Base-by-base conservation (phyloP, 2,888 invertebrate genomes). In the Torymus auratus region DNA sequence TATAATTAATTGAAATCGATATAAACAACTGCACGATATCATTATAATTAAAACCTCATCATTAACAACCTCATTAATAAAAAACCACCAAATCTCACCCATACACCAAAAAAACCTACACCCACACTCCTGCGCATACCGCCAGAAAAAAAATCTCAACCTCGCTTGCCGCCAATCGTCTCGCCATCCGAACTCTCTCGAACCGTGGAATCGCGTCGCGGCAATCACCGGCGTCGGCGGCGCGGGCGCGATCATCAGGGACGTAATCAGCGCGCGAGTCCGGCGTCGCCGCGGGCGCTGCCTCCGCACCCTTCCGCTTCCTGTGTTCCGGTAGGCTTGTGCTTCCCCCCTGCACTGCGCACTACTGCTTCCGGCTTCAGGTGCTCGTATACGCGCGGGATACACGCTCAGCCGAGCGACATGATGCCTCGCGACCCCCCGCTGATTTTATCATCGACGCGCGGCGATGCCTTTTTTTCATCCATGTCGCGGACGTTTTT, bases 261-360 rank as follows among this genome's bases (percentile, higher is more conserved):
- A 87, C 86, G 87, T 88, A 89, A 90, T 90, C 89, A 89, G 90
- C 89, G 90, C 89, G 88, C 88, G 88, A 88, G 87, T 82, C 72
- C 84, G 76, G 83, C 82, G 80, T 41, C 84, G 83, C 77, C 83
- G 86, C 83, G 87, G 85, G 83, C 85, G 83, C 83, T 85, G 88
- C 86, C 86, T 88, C 89, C 91, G 90, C 91, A 86, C 91, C 91
- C 90, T 91, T 91, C 91, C 91, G 91, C 89, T 91, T 91, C 91
- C 91, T 90, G 91, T 91, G 90, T 91, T 90, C 91, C 90, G 91
- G 91, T 91, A 91, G 90, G 89, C 88, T 90, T 89, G 88, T 86
- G 87, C 84, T 67, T 82, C 64, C 56, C 41, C 70, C 50, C 53
- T 55, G 56, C 53, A 82, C 84, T n/a, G 76, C 71, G 71, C 72